Evolutionary conservation across 2,888 invertebrate genomes (phyloP).

Genomic region (Folsomia manolachei): DNA sequence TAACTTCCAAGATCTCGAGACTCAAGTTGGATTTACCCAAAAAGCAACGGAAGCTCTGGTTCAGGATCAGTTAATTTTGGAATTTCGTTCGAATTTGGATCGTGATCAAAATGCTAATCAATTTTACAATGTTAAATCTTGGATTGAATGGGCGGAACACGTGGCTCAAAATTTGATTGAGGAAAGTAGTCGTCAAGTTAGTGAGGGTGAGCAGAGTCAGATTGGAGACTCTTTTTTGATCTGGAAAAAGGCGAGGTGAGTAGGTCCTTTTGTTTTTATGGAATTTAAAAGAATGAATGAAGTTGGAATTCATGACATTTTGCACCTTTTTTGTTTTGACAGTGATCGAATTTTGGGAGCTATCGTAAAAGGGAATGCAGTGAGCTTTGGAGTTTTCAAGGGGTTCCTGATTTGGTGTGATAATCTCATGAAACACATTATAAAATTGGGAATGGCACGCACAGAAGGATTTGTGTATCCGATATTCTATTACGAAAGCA

Average conservation of each 20-base stretch:
- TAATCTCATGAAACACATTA: conserved; percentile 1
- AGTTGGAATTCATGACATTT: background rate
- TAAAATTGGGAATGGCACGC: background rate
- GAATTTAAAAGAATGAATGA: too few species aligned
- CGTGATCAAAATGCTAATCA: background rate
- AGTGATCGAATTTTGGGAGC: conserved; percentile 18
- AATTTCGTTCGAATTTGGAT: background rate
- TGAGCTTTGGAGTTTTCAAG: conserved; percentile 9
- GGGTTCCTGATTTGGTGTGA: conserved; percentile 7
- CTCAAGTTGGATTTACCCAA: background rate
- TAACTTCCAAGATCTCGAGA: background rate
- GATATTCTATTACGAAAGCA: conserved; percentile 9
- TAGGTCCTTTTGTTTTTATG: background rate
- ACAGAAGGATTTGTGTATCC: background rate
- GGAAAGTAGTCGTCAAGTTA: conserved; percentile 5
- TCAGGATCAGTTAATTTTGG: background rate
- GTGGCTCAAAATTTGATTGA: background rate
- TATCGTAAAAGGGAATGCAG: background rate
- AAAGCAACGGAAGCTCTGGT: background rate
- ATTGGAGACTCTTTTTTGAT: background rate
- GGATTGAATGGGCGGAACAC: conserved; percentile 3
- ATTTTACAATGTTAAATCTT: background rate
- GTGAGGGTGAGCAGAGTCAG: background rate
- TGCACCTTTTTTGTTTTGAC: background rate
- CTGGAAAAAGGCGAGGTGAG: conserved; percentile 13